A percentile compares a stretch with the other conserved stretches of the same genome.
Evolutionary conservation across 2,113 vertebrate species (phyloP).

Genomic region (Cryptomyrus ogoouensis): DNA sequence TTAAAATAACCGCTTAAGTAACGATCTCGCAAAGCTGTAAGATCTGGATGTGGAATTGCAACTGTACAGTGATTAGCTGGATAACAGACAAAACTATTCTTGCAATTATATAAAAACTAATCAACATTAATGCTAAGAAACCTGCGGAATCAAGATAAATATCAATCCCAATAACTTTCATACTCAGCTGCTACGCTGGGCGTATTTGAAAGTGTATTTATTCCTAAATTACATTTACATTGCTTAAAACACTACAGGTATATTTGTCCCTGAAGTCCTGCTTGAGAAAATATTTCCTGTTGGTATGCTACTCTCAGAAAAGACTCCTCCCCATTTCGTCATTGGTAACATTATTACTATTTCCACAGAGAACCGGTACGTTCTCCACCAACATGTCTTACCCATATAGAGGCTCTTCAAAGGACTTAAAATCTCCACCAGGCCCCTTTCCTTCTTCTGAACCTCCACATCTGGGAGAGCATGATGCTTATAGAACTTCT

Average conservation of each 20-base stretch:
- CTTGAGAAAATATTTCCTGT: neutral
- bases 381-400: conserved; percentile 23
- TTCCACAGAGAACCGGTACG: conserved; percentile 19
- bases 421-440: conserved; percentile 10
- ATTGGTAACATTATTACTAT: conserved; percentile 14
- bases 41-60: neutral
- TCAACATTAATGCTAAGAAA: neutral
- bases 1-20: neutral
- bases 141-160: neutral
- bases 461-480: neutral
- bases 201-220: neutral
- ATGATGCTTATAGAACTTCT: conserved; percentile 11
- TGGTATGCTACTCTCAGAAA: neutral
- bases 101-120: neutral
- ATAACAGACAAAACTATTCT: neutral
- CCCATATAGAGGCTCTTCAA: conserved; percentile 8
- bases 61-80: neutral
- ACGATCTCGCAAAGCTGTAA: neutral
- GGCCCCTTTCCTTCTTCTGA: neutral
- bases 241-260: neutral
- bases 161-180: neutral
- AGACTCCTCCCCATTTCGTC: neutral
- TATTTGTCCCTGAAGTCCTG: neutral
- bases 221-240: neutral
- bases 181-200: neutral